Percentiles rank a stretch among this genome's conserved stretches.
Evolutionary conservation across 2,888 invertebrate genomes (phyloP).

Genomic region (Scrobipalpa costella): DNA sequence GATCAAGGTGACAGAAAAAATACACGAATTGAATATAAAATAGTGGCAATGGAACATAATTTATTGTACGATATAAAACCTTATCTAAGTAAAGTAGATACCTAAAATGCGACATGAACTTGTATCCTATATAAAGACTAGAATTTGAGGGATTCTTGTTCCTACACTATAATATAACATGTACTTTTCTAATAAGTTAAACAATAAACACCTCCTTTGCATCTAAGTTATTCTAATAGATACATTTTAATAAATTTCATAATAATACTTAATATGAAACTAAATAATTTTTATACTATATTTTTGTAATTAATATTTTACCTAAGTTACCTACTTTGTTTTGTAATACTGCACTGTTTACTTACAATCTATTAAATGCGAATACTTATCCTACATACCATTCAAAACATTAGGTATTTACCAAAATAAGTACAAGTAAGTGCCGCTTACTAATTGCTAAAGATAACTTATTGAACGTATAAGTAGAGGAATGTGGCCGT

Average conservation of each 20-base stretch:
- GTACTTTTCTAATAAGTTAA: too few relatives aligned
- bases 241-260: too few relatives aligned
- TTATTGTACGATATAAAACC: not conserved
- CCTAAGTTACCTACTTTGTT: not conserved
- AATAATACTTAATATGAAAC: too few relatives aligned
- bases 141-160: constrained; percentile 17
- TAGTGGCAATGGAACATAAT: constrained; percentile 8
- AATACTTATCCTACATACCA: not conserved
- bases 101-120: not conserved
- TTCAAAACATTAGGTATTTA: not conserved
- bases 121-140: constrained; percentile 12
- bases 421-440: not conserved
- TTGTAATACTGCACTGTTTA: constrained; percentile 8
- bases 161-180: not conserved
- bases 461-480: not conserved
- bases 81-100: not conserved
- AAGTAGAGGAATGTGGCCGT: not conserved
- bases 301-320: not conserved
- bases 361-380: constrained; percentile 12
- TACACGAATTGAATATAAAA: constrained; percentile 6
- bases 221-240: too few relatives aligned
- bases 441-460: not conserved
- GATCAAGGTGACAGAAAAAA: constrained; percentile 18
- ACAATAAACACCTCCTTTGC: too few relatives aligned
- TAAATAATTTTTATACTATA: too few relatives aligned